Evolutionary conservation across 2,113 vertebrate genomes (phyloP).

Genomic region (Pygoscelis antarcticus): DNA sequence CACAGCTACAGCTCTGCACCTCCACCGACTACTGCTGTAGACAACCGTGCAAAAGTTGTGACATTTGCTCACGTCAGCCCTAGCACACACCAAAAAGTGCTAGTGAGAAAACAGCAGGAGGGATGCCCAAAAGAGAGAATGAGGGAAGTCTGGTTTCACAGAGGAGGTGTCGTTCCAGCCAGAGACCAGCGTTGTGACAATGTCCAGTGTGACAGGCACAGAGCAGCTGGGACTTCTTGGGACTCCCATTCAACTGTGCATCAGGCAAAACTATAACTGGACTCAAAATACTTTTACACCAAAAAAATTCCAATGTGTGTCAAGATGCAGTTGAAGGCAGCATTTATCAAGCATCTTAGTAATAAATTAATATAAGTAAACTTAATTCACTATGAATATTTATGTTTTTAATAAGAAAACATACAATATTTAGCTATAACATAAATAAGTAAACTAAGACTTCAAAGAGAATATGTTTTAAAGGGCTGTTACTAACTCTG

Average conservation of each 20-base stretch:
- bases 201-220: neutral
- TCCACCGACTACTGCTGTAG: neutral
- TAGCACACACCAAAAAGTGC: neutral
- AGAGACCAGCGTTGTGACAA: neutral
- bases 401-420: neutral
- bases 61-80: neutral
- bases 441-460: neutral
- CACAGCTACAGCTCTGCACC: neutral
- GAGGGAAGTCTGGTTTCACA: neutral
- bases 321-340: neutral
- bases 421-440: neutral
- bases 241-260: neutral
- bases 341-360: neutral
- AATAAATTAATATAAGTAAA: neutral
- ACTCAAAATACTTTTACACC: neutral
- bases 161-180: neutral
- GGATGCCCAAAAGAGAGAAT: neutral
- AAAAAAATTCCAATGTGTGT: neutral
- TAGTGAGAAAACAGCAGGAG: neutral
- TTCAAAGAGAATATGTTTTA: neutral
- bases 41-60: neutral
- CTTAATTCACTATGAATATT: neutral
- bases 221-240: neutral
- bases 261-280: neutral
- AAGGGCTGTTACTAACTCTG: neutral